phyloP scores from a whole-genome alignment of 2,113 vertebrate genomes.

The Lepisosteus oculatus region DNA sequence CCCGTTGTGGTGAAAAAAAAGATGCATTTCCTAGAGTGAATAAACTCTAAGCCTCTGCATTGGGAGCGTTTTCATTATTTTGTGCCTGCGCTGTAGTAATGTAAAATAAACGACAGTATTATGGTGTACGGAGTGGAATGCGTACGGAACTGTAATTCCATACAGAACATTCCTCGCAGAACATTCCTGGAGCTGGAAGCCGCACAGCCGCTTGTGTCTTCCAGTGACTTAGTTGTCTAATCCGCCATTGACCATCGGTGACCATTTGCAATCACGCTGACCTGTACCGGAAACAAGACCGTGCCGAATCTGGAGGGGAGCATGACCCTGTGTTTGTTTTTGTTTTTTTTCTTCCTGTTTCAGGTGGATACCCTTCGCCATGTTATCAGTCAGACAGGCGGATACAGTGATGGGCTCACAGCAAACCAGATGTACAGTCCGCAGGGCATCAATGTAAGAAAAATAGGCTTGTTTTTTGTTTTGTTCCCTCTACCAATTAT shows the following conservation, averaged over 20 bases:
- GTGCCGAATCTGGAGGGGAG: constrained; percentile 39
- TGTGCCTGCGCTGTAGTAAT: too few species aligned
- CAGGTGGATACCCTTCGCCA: constrained; percentile 99
- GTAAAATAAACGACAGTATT: too few species aligned
- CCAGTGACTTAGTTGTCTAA: constrained; percentile 22
- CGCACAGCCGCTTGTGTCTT: too few species aligned
- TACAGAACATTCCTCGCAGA: too few species aligned
- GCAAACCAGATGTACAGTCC: constrained; percentile 99
- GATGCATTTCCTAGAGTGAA: too few species aligned
- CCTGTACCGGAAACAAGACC: constrained; percentile 56
- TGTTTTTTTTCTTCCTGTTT: constrained; percentile 67
- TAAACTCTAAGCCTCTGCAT: too few species aligned
- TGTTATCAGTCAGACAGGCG: constrained; percentile 99
- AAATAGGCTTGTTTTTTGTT: constrained; percentile 50
- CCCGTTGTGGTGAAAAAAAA: too few species aligned
- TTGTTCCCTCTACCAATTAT: constrained; percentile 75
- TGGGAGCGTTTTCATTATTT: too few species aligned
- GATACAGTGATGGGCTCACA: constrained; percentile 98
- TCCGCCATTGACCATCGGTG: constrained; percentile 57
- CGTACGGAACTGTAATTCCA: too few species aligned
- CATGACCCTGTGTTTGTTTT: constrained; percentile 50
- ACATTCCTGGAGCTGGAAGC: too few species aligned
- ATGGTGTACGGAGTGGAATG: too few species aligned
- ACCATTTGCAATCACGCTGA: constrained; percentile 65
- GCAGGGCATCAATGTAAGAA: constrained; percentile 98